Percentiles rank a stretch among this genome's conserved stretches.
Conservation (phyloP, 2,888 invertebrate species). For the Cerceris rybyensis region DNA sequence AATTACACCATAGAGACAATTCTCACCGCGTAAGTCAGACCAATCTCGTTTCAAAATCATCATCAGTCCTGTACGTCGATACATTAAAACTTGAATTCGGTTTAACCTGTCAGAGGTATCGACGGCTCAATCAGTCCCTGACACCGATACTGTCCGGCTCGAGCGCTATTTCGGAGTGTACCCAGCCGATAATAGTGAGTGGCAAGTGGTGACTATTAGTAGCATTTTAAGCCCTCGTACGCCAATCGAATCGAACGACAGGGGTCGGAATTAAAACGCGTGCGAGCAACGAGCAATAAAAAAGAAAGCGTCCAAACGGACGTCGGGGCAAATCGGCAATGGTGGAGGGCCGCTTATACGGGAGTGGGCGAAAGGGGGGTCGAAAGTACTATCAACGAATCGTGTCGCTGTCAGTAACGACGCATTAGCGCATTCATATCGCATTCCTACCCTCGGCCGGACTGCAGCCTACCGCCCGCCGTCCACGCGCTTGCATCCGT, state of each 20-base stretch:
- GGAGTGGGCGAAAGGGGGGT: conserved; percentile 32
- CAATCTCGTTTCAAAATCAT: neutral
- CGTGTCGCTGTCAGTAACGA: conserved; percentile 75
- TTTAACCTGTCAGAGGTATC: neutral
- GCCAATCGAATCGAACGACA: conserved; percentile 34
- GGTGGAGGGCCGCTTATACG: conserved; percentile 12
- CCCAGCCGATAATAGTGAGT: conserved; percentile 60
- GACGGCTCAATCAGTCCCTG: conserved; percentile 58
- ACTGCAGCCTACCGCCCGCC: conserved; percentile 50
- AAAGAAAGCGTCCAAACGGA: conserved; percentile 30
- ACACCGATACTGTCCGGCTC: conserved; percentile 39
- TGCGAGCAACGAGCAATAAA: conserved; percentile 21
- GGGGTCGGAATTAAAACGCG: conserved; percentile 52
- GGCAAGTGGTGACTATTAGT: conserved; percentile 62
- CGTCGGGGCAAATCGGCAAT: conserved; percentile 29
- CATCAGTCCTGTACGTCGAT: neutral
- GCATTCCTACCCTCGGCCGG: conserved; percentile 70
- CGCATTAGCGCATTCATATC: conserved; percentile 76
- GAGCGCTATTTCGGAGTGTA: conserved; percentile 53
- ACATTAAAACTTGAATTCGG: neutral
- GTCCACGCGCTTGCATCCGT: conserved; percentile 46
- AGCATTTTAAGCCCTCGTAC: conserved; percentile 53
- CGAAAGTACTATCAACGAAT: conserved; percentile 69
- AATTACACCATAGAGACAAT: no score
- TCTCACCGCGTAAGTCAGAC: no score